Evolutionary conservation across 1,140 invertebrate species (phyloP).

Genomic region (Drosophila arizonae): DNA sequence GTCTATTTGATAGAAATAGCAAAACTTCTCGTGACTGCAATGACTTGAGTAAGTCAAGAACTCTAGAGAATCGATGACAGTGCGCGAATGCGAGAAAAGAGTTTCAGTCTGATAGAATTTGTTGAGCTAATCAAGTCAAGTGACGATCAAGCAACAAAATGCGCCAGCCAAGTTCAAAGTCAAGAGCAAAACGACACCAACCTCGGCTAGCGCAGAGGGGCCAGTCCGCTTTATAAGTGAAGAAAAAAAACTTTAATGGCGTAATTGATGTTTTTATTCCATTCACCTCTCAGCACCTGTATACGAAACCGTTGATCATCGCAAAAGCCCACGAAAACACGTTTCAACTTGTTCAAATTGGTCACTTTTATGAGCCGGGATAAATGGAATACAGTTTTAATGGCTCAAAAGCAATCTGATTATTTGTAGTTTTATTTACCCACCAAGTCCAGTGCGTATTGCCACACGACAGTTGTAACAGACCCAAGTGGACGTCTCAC

Average conservation of each 20-base stretch:
- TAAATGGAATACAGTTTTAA: slow-evolving; percentile 25
- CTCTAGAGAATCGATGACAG: background rate
- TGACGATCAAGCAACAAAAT: background rate
- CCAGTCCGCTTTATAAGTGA: background rate
- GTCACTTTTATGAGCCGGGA: slow-evolving; percentile 23
- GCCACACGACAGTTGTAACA: slow-evolving; percentile 18
- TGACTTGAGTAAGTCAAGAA: slow-evolving; percentile 10
- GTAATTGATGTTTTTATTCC: slow-evolving; percentile 44
- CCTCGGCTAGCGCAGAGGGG: background rate
- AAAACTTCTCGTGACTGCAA: slow-evolving; percentile 2
- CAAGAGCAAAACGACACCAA: slow-evolving; percentile 15
- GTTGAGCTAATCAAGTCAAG: background rate
- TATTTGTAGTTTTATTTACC: slow-evolving; percentile 63
- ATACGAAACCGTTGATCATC: slow-evolving; percentile 58
- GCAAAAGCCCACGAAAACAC: slow-evolving; percentile 47
- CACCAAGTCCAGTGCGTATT: slow-evolving; percentile 13
- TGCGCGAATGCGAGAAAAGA: slow-evolving; percentile 10
- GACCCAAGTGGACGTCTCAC: slow-evolving; percentile 17
- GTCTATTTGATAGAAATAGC: background rate
- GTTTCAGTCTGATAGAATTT: background rate
- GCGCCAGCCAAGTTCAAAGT: slow-evolving; percentile 41
- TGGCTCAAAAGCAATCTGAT: slow-evolving; percentile 29
- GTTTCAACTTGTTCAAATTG: slow-evolving; percentile 39
- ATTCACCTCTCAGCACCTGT: slow-evolving; percentile 51
- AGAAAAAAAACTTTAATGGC: background rate